Evolutionary conservation across 2,888 invertebrate genomes (phyloP), one percentile per base, ranked within the genome.

Genomic region (Brachyptera putata): DNA sequence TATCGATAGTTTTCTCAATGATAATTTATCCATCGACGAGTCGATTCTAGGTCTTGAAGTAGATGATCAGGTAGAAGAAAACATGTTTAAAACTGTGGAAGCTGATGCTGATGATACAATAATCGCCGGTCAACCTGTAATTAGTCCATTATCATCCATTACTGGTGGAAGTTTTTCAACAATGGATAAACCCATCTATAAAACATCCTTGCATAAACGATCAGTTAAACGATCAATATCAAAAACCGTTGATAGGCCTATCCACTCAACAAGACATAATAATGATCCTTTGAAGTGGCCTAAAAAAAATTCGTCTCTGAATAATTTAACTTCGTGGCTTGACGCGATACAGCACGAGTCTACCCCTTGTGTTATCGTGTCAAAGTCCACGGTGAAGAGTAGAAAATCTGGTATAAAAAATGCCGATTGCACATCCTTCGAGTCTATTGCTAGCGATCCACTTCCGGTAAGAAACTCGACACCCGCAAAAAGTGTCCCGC

Each of bases 221-320:
- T n/a, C n/a, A n/a, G n/a, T n/a, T n/a, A n/a, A n/a, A n/a, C n/a
- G n/a, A n/a, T n/a, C n/a, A n/a, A n/a, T n/a, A n/a, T n/a, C n/a
- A n/a, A n/a, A n/a, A 41, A 41, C 7, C 41, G 41, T 4, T 7
- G 16, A 2, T 18, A 21, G 41, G 41, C 41, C 4, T 18, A n/a
- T n/a, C n/a, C n/a, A n/a, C n/a, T n/a, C n/a, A n/a, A n/a, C n/a
- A n/a, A n/a, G n/a, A n/a, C n/a, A 14, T 16, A 41, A 41, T 41
- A n/a, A 41, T 14, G 21, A 26, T 13, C 25, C 11, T 22, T 1
- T 58, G 3, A 48, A 58, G 13, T 58, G 58, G 58, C 58, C 58
- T 5, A 30, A 49, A 5, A 58, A 46, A 37, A 49, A 34, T 58
- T 16, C 58, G 4, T 58, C 58, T 1, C 16, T 34, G 1, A 24